Percentiles rank a stretch among this genome's conserved stretches.
phyloP scores from a whole-genome alignment of 2,113 vertebrate genomes.

The Oreochromis spilurus region DNA sequence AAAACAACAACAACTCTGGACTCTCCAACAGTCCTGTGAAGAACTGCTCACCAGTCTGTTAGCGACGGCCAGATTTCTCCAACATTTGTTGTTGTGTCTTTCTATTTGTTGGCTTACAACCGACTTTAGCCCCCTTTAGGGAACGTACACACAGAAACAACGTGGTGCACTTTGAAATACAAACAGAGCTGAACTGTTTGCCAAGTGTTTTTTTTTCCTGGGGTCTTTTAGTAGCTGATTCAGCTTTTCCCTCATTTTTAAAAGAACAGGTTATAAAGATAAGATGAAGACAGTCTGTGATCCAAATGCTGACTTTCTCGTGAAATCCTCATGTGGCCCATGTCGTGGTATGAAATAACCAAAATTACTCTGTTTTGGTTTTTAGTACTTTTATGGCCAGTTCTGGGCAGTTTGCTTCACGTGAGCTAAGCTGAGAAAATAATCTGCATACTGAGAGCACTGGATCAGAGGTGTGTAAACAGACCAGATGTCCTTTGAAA shows the following conservation, averaged over 20 bases:
- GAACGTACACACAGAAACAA: background rate
- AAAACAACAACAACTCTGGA: background rate
- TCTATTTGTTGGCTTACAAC: background rate
- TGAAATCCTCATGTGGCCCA: accelerated
- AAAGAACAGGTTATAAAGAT: background rate
- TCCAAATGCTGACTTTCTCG: background rate
- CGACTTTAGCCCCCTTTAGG: background rate
- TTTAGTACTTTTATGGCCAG: background rate
- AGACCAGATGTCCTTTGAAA: constrained; percentile 28
- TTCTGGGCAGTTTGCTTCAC: background rate
- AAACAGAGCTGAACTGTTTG: background rate
- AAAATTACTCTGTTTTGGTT: background rate
- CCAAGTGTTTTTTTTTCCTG: accelerated
- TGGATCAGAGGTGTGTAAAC: background rate
- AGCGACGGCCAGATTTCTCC: background rate
- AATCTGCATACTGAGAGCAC: background rate
- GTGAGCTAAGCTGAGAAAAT: background rate
- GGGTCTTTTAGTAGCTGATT: background rate
- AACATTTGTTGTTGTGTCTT: background rate
- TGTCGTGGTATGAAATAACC: background rate
- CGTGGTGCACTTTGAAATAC: constrained; percentile 15
- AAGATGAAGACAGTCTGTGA: background rate
- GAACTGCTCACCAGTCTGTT: accelerated
- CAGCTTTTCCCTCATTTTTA: background rate
- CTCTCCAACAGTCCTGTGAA: background rate